Percentiles rank a stretch among this genome's conserved stretches.
These are phyloP conservation scores for Netelia inedita DNA, from an alignment of 2,888 invertebrate genomes.

Conservation along the genomic window DNA sequence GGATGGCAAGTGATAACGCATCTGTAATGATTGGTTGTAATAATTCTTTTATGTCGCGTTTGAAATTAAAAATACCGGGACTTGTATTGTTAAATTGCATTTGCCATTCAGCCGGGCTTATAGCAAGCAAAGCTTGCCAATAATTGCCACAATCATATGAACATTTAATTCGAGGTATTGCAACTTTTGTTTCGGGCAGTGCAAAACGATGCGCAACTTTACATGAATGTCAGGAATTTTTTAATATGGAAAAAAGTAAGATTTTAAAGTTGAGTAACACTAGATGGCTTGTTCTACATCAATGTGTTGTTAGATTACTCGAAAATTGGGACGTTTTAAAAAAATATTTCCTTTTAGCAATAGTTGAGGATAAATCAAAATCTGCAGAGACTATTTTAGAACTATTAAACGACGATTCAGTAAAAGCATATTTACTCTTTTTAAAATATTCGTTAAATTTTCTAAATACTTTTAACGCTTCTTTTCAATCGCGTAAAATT, in stretches of 20 bases:
- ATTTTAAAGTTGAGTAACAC: constrained; percentile 46
- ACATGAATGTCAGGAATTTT: too few species aligned
- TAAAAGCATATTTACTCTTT: too few species aligned
- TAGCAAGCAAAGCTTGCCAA: constrained; percentile 69
- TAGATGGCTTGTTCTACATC: constrained; percentile 65
- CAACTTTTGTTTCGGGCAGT: constrained; percentile 66
- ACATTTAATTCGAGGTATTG: constrained; percentile 55
- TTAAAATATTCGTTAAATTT: too few species aligned
- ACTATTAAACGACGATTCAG: too few species aligned
- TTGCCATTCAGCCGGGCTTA: too few species aligned
- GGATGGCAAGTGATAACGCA: constrained; percentile 62
- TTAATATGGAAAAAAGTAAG: constrained; percentile 12
- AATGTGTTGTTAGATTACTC: constrained; percentile 51
- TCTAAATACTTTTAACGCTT: too few species aligned
- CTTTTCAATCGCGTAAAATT: too few species aligned
- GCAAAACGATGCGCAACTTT: too few species aligned
- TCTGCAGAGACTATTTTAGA: constrained; percentile 13
- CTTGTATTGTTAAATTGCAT: too few species aligned
- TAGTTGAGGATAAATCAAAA: constrained; percentile 50
- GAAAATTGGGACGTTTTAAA: constrained; percentile 51
- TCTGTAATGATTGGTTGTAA: constrained; percentile 68
- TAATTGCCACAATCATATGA: constrained; percentile 61
- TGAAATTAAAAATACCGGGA: too few species aligned
- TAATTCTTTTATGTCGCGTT: too few species aligned
- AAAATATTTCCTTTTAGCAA: constrained; percentile 34